Evolutionary conservation across 2,797 vertebrate genomes (phyloP).

Genomic region (Gymnothorax reevesii): DNA sequence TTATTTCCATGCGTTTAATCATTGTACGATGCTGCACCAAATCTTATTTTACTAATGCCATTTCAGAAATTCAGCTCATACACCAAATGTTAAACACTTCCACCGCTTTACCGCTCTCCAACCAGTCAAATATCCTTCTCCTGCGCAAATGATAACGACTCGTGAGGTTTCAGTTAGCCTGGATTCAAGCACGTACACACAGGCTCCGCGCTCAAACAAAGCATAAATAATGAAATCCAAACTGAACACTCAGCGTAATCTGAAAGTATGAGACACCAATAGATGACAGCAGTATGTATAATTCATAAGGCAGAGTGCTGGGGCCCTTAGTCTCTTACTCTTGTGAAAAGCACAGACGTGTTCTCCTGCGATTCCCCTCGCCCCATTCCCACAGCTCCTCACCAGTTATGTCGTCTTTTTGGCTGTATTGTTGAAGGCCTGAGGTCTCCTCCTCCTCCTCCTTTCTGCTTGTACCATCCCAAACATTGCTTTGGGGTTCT

Average conservation of each 20-base stretch:
- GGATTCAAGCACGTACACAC: background rate
- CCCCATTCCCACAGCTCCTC: constrained; percentile 31
- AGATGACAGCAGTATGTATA: background rate
- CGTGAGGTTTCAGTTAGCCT: background rate
- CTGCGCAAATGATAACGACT: background rate
- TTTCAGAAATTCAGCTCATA: background rate
- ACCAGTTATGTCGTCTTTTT: constrained; percentile 61
- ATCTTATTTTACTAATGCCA: background rate
- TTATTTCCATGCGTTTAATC: constrained; percentile 12
- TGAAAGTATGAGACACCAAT: background rate
- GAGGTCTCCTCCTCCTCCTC: constrained; percentile 43
- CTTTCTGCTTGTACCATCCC: constrained; percentile 45
- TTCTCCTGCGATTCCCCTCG: background rate
- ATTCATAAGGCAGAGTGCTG: constrained; percentile 2
- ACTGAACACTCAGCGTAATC: background rate
- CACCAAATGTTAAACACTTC: background rate
- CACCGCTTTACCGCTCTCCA: background rate
- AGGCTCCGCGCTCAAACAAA: background rate
- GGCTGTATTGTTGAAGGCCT: constrained; percentile 32
- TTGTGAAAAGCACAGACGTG: background rate
- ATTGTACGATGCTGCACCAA: background rate
- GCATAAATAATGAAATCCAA: constrained; percentile 1
- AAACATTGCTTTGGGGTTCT: constrained; percentile 53
- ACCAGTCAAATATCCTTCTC: background rate
- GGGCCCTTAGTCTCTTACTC: background rate